Base-by-base conservation (phyloP, 1,140 invertebrate species). In the Cyphomyrmex costatus region DNA sequence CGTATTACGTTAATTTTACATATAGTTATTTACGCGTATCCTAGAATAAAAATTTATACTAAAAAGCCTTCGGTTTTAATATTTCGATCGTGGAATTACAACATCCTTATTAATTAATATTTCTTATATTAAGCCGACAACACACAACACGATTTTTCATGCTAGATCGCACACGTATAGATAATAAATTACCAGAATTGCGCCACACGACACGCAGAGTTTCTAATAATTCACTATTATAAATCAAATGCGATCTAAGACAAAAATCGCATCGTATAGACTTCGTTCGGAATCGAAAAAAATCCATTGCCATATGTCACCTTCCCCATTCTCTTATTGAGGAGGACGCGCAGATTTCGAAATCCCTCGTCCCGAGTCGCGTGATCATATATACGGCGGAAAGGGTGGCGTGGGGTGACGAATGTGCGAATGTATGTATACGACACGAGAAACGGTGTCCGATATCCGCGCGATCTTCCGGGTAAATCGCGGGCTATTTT, bases 401-500 rank as follows among this genome's bases (percentile, higher is more conserved):
- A 73, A 82, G 36, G 21, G 30, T 19, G 51, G 46, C 16, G n/a
- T 60, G 71, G 36, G 21, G 30, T 19, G 51, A 58, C 16, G n/a
- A 58, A 16, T 58, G 36, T 19, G 58, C 24, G 61, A 56, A 16
- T 56, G 30, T 33, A 33, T 33, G 33, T 33, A 33, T 3, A 36
- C 8, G n/a, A 36, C 19, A 73, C 7, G 51, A 33, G 51, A 12
- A n/a, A 27, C 42, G 27, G 42, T 60, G 53, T 73, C 24, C 79
- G 68, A 42, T 83, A 61, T 21, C 12, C 63, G 63, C 21, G 8
- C 51, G 36, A 73, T 83, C 53, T 83, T 83, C 68, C 68, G 79
- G 53, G 7, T 83, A 83, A 61, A 83, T 83, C 68, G 53, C 36
- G 68, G n/a, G 24, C 12, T 83, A 83, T 83, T 73, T 83, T 83